These are phyloP conservation scores for Hormaphis cornu DNA, from an alignment of 1,140 invertebrate genomes.

Conservation along the genomic window DNA sequence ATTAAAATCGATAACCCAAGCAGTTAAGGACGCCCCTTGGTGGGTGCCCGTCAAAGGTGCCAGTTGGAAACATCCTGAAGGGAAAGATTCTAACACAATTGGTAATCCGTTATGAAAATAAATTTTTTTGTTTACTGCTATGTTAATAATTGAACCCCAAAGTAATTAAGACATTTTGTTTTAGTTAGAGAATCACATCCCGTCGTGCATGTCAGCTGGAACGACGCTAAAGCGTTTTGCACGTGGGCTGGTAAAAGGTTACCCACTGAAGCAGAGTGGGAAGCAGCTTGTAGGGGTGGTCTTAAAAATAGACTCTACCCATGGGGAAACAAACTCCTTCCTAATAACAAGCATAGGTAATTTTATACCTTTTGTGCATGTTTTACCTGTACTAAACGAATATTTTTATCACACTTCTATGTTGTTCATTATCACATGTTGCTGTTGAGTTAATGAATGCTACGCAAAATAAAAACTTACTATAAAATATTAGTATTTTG, in stretches of 20 bases:
- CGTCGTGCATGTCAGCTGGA: conserved; percentile 88
- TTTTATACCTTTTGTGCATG: too few relatives aligned
- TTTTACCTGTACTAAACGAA: too few relatives aligned
- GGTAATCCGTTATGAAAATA: conserved; percentile 49
- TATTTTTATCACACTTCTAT: too few relatives aligned
- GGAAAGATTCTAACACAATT: conserved; percentile 59
- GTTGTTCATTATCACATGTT: too few relatives aligned
- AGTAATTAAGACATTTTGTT: too few relatives aligned
- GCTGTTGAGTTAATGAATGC: too few relatives aligned
- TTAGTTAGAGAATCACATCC: conserved; percentile 74
- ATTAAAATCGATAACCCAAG: conserved; percentile 57
- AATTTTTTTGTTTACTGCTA: too few relatives aligned
- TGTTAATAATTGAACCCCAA: too few relatives aligned
- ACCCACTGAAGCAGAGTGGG: conserved; percentile 91
- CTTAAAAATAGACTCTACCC: conserved; percentile 67
- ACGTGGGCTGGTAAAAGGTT: conserved; percentile 71
- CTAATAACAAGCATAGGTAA: conserved; percentile 65
- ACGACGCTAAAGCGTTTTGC: conserved; percentile 85
- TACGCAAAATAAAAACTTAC: too few relatives aligned
- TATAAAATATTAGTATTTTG: too few relatives aligned
- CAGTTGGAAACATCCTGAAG: conserved; percentile 76
- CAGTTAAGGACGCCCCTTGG: conserved; percentile 75
- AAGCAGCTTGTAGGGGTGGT: conserved; percentile 76
- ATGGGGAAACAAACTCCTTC: conserved; percentile 84
- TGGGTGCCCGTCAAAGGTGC: conserved; percentile 74